Conservation (phyloP, 64 coral and sea anemone genomes). For the Hydrozoanthus tunicans region DNA sequence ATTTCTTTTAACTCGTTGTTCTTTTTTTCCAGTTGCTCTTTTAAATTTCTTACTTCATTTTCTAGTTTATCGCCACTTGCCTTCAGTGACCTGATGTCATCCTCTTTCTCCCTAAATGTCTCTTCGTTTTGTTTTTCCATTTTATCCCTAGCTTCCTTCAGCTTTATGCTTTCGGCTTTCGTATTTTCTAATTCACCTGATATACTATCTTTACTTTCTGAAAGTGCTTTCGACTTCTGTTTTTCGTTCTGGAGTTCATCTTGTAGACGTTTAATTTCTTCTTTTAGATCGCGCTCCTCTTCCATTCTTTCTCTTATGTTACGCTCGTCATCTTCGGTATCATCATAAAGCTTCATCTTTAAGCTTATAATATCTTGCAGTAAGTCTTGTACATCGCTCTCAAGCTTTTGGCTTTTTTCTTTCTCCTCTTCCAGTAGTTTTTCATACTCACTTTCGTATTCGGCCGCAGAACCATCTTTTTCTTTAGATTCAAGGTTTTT, state of each 20-base stretch:
- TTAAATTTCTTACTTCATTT: background rate
- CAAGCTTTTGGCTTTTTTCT: slow-evolving; percentile 52
- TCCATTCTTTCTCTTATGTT: background rate
- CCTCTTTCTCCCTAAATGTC: background rate
- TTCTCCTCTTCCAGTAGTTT: slow-evolving; percentile 58
- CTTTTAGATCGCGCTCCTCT: slow-evolving; percentile 52
- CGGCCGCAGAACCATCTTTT: background rate
- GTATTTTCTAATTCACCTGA: slow-evolving; percentile 17
- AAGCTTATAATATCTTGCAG: slow-evolving; percentile 74
- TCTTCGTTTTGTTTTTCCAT: slow-evolving; percentile 7
- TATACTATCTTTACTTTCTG: background rate
- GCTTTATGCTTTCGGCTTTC: background rate
- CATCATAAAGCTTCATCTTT: slow-evolving; percentile 65
- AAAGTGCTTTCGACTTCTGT: slow-evolving; percentile 1
- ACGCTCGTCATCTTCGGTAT: slow-evolving; percentile 22
- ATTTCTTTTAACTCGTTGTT: slow-evolving; percentile 10
- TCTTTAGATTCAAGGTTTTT: slow-evolving; percentile 14
- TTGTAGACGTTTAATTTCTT: slow-evolving; percentile 53
- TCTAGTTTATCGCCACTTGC: background rate
- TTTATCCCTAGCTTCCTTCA: background rate
- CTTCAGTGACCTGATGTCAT: background rate
- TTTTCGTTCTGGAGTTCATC: slow-evolving; percentile 55
- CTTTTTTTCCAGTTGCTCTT: slow-evolving; percentile 26
- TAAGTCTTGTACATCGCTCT: slow-evolving; percentile 80
- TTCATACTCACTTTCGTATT: background rate